Evolutionary conservation across 2,888 invertebrate genomes (phyloP), one percentile per base, ranked within the genome.

Genomic region (Torymus texanus): DNA sequence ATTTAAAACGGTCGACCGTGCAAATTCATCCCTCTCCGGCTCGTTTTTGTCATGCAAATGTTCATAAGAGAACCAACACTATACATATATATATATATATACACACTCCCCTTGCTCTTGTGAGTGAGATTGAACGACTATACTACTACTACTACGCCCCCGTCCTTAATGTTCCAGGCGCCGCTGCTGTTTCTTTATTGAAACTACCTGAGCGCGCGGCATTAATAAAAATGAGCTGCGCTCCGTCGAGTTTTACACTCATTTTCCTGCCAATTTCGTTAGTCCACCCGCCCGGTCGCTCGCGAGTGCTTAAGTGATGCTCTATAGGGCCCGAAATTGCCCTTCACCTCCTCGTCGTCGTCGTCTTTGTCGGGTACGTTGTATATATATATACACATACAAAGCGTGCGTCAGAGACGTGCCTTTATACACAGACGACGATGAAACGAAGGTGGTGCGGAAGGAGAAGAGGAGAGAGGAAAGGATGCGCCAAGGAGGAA

Each of bases 41-140:
- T 2, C 10, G 50, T 59, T 72, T 78, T 78, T 74, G 63, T 75
- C 75, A 79, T 79, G 78, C 66, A 71, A 75, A 75, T 16, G 3
- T 8, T 5, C 13, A 18, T 41, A 41, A 29, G 24, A 13, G 63
- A 11, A 18, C 29, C 29, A 1, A 5, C 29, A 29, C 29, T 29
- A 29, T 5, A 5, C 29, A 29, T 21, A 29, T 29, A 3, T 29
- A n/a, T n/a, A n/a, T 29, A 29, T 5, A 5, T 3, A 29, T 21
- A 29, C 3, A 3, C 3, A 3, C 29, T 41, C 41, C 8, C 41
- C 41, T 8, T 8, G 8, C 8, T 8, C 41, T 41, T 16, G 41
- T 13, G 50, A 41, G 58, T 51, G 59, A 53, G 16, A 29, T 5
- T 10, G 11, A 24, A 11, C 29, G 24, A 61, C 21, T 21, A 21